Percentiles rank a stretch among this genome's conserved stretches.
Evolutionary conservation across 2,797 vertebrate species (phyloP).

Genomic region (Catostomus latipinnis): DNA sequence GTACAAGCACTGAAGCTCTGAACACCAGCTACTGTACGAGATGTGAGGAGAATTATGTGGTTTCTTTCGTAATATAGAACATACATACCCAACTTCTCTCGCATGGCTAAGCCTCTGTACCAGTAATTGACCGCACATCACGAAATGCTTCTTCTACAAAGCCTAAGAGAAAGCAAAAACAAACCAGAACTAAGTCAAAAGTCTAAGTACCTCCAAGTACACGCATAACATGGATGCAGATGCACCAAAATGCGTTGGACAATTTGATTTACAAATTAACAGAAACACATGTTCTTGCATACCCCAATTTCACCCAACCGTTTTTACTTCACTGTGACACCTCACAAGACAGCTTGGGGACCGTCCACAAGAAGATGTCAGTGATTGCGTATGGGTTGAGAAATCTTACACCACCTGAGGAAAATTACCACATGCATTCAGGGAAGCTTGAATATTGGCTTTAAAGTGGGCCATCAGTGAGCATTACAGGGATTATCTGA

Average conservation of each 20-base stretch:
- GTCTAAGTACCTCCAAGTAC: not conserved
- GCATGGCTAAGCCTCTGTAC: slow-evolving; percentile 3
- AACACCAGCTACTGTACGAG: slow-evolving; percentile 12
- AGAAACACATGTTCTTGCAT: not conserved
- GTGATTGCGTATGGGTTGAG: slow-evolving; percentile 16
- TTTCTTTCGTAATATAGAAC: slow-evolving; percentile 31
- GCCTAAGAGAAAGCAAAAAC: not conserved
- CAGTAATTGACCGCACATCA: not conserved
- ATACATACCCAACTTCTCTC: slow-evolving; percentile 28
- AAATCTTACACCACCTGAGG: not conserved
- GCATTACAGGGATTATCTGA: not conserved
- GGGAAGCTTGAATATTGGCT: slow-evolving; percentile 6
- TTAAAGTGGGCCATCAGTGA: not conserved
- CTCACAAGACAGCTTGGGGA: not conserved
- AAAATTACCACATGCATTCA: slow-evolving; percentile 2
- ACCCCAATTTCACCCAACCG: not conserved
- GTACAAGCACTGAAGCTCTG: slow-evolving; percentile 8
- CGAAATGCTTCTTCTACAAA: not conserved
- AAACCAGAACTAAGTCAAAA: not conserved
- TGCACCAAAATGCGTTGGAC: no score
- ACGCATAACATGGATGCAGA: not conserved
- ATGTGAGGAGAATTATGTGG: slow-evolving; percentile 8
- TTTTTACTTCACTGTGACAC: slow-evolving; percentile 7
- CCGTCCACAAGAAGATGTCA: slow-evolving; percentile 8
- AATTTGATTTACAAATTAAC: no score